phyloP scores from a whole-genome alignment of 2,888 invertebrate genomes.

The Arctia plantaginis region DNA sequence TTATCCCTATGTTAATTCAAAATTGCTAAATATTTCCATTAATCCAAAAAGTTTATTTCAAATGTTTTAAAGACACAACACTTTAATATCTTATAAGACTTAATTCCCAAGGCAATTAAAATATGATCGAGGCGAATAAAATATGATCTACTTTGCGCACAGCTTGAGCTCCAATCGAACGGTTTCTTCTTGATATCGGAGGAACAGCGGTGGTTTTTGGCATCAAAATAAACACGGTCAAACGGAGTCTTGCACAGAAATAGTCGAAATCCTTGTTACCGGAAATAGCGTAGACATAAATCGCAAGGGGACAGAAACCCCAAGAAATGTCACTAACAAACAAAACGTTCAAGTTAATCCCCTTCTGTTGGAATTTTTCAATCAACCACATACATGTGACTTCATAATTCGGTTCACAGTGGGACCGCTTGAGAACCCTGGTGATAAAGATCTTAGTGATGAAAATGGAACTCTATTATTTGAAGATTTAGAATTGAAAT shows the following conservation, averaged over 20 bases:
- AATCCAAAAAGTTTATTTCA: not conserved
- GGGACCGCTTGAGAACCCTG: slow-evolving; percentile 61
- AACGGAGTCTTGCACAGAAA: slow-evolving; percentile 12
- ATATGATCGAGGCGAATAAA: slow-evolving; percentile 6
- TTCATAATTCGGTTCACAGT: slow-evolving; percentile 76
- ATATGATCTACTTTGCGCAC: not conserved
- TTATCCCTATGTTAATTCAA: not conserved
- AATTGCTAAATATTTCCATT: not conserved
- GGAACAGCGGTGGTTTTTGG: slow-evolving; percentile 36
- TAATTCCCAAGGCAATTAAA: not conserved
- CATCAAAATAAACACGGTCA: slow-evolving; percentile 29
- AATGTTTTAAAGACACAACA: not conserved
- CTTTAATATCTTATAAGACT: not conserved
- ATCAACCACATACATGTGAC: slow-evolving; percentile 76
- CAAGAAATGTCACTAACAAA: slow-evolving; percentile 69
- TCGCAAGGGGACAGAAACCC: slow-evolving; percentile 67
- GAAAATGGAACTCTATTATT: slow-evolving; percentile 45
- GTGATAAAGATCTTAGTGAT: slow-evolving; percentile 66
- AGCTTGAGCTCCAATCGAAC: slow-evolving; percentile 3
- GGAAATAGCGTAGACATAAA: slow-evolving; percentile 66
- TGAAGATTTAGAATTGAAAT: slow-evolving; percentile 35
- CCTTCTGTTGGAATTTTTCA: slow-evolving; percentile 79
- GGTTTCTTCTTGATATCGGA: not conserved
- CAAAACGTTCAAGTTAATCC: slow-evolving; percentile 70
- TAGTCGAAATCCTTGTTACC: slow-evolving; percentile 47